Conservation (phyloP, 2,888 invertebrate genomes). For the Aromia moschata region DNA sequence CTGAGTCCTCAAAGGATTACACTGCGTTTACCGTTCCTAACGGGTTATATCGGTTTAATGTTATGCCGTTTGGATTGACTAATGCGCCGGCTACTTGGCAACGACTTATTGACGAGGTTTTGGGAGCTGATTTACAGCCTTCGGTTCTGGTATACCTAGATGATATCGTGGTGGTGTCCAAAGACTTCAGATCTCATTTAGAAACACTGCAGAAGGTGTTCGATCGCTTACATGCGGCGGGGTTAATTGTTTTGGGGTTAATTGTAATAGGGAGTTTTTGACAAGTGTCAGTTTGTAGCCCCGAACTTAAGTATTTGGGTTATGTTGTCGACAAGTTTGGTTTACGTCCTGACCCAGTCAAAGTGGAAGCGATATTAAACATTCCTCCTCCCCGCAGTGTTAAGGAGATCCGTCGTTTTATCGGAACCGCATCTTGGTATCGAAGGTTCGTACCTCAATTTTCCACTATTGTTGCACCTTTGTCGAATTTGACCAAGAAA, state of each 20-base stretch:
- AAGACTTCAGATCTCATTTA: slow-evolving; percentile 12
- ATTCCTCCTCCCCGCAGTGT: slow-evolving; percentile 35
- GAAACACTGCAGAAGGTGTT: slow-evolving; percentile 19
- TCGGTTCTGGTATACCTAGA: slow-evolving; percentile 28
- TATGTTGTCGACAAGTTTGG: slow-evolving; percentile 30
- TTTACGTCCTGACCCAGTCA: slow-evolving; percentile 30
- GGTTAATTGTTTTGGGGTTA: slow-evolving; percentile 30
- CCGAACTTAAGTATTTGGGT: slow-evolving; percentile 27
- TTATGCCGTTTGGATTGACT: background rate
- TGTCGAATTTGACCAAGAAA: slow-evolving; percentile 27
- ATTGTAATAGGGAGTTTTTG: no score
- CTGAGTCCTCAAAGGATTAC: background rate
- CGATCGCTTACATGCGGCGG: no score
- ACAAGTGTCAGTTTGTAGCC: slow-evolving; percentile 31
- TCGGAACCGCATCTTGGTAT: slow-evolving; percentile 41
- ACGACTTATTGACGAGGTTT: slow-evolving; percentile 10
- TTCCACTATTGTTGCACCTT: slow-evolving; percentile 28
- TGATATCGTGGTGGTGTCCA: slow-evolving; percentile 24
- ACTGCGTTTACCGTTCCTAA: background rate
- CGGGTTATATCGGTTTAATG: slow-evolving; percentile 1
- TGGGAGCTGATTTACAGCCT: slow-evolving; percentile 26
- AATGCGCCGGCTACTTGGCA: slow-evolving; percentile 7
- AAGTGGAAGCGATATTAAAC: slow-evolving; percentile 27
- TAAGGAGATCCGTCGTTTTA: slow-evolving; percentile 31
- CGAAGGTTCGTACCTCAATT: slow-evolving; percentile 40